Percentiles rank a stretch among this genome's conserved stretches.
Evolutionary conservation across 1,140 invertebrate genomes (phyloP).

Genomic region (Camponotus pennsylvanicus): DNA sequence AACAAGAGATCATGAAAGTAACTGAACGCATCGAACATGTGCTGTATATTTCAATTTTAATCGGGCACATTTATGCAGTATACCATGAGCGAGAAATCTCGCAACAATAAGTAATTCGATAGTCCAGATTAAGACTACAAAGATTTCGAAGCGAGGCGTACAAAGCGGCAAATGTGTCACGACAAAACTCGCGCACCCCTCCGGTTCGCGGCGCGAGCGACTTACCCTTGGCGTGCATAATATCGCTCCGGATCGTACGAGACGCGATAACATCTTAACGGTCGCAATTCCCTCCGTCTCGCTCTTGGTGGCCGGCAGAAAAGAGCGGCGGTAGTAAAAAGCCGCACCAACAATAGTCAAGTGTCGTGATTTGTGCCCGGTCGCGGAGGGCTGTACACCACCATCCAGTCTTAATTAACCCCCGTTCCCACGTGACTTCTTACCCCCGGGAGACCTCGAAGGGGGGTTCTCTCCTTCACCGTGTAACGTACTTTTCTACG

Average conservation of each 20-base stretch:
- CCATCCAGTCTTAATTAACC: slow-evolving; percentile 76
- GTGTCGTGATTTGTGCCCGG: slow-evolving; percentile 74
- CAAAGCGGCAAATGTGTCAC: slow-evolving; percentile 58
- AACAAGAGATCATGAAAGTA: slow-evolving; percentile 15
- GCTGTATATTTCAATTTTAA: slow-evolving; percentile 57
- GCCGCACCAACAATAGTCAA: slow-evolving; percentile 74
- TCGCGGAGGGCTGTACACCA: slow-evolving; percentile 61
- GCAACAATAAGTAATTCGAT: slow-evolving; percentile 69
- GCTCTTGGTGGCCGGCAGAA: slow-evolving; percentile 47
- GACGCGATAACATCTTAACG: slow-evolving; percentile 76
- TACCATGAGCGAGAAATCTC: slow-evolving; percentile 58
- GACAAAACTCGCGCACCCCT: slow-evolving; percentile 59
- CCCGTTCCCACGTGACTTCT: slow-evolving; percentile 76
- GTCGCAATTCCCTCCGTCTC: slow-evolving; percentile 59
- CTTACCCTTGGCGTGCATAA: slow-evolving; percentile 67
- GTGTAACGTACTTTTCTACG: slow-evolving; percentile 73
- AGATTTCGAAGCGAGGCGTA: slow-evolving; percentile 49
- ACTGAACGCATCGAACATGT: neutral
- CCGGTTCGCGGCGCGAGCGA: slow-evolving; percentile 29
- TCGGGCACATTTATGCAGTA: slow-evolving; percentile 32
- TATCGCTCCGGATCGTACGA: slow-evolving; percentile 67
- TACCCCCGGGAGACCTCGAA: slow-evolving; percentile 48
- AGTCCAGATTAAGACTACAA: slow-evolving; percentile 68
- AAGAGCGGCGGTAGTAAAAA: slow-evolving; percentile 70
- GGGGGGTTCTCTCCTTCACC: slow-evolving; percentile 55